Conservation (phyloP, 2,888 invertebrate genomes). For the Endotricha flammealis region DNA sequence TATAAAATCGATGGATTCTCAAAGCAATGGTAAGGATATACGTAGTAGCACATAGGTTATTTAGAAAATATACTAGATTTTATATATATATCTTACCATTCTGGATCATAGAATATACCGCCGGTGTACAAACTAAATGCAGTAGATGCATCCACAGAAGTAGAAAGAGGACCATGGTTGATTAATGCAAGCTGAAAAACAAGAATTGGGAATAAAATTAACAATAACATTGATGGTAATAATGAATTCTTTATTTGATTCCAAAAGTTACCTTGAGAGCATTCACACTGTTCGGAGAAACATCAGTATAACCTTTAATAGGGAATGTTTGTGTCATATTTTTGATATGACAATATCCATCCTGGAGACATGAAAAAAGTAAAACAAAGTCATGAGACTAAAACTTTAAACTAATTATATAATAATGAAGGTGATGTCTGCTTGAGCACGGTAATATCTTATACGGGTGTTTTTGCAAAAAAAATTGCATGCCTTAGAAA, state of each 20-base stretch:
- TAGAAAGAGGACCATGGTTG: slow-evolving; percentile 92
- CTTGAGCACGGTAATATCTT: too few relatives aligned
- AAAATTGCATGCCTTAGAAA: too few relatives aligned
- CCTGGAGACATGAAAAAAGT: slow-evolving; percentile 64
- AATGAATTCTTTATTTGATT: neutral
- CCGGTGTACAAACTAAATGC: slow-evolving; percentile 41
- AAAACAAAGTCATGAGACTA: too few relatives aligned
- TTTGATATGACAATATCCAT: slow-evolving; percentile 88
- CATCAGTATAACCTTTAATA: slow-evolving; percentile 90
- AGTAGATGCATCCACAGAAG: slow-evolving; percentile 87
- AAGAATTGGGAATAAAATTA: too few relatives aligned
- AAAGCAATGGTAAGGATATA: too few relatives aligned
- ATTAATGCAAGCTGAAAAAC: slow-evolving; percentile 83
- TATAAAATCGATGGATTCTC: too few relatives aligned
- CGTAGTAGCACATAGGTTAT: too few relatives aligned
- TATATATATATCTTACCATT: slow-evolving; percentile 51
- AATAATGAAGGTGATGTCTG: too few relatives aligned
- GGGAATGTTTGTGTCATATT: slow-evolving; percentile 81
- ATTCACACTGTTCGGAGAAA: slow-evolving; percentile 83
- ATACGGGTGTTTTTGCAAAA: too few relatives aligned
- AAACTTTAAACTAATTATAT: too few relatives aligned
- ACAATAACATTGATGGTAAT: too few relatives aligned
- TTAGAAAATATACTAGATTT: too few relatives aligned
- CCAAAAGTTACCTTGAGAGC: slow-evolving; percentile 78
- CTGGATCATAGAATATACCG: slow-evolving; percentile 49